These are phyloP conservation scores for Ataeniobius toweri DNA, from an alignment of 2,797 vertebrate genomes.

Conservation along the genomic window DNA sequence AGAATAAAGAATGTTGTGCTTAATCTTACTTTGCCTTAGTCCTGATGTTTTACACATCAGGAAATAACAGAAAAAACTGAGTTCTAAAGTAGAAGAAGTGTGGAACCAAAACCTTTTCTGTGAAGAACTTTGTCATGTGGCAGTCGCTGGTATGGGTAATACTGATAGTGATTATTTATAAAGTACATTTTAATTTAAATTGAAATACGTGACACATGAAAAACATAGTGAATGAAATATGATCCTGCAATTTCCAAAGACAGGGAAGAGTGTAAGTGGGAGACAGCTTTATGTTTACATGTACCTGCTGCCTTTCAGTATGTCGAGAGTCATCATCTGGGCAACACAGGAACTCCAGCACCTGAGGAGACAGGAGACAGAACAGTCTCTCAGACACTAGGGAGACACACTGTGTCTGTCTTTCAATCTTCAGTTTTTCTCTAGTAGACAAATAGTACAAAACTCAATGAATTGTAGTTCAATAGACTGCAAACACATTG, in stretches of 20 bases:
- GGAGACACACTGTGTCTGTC: not conserved
- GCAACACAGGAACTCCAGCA: slow-evolving; percentile 96
- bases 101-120: too few relatives aligned
- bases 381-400: not conserved
- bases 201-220: not conserved
- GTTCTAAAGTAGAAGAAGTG: too few relatives aligned
- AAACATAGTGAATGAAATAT: not conserved
- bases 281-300: not conserved
- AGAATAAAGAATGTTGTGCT: too few relatives aligned
- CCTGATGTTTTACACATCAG: too few relatives aligned
- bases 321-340: slow-evolving; percentile 94
- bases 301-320: slow-evolving; percentile 97
- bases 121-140: too few relatives aligned
- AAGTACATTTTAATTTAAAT: not conserved
- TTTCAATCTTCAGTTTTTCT: not conserved
- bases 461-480: not conserved
- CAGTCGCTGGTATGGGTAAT: too few relatives aligned
- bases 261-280: not conserved
- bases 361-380: slow-evolving; percentile 74
- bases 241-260: not conserved
- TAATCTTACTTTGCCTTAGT: too few relatives aligned
- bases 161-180: not conserved
- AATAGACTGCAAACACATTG: not conserved
- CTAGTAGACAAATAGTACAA: not conserved
- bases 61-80: too few relatives aligned